Conservation (phyloP, 1,140 invertebrate species). For the Hydropsyche tenuis region DNA sequence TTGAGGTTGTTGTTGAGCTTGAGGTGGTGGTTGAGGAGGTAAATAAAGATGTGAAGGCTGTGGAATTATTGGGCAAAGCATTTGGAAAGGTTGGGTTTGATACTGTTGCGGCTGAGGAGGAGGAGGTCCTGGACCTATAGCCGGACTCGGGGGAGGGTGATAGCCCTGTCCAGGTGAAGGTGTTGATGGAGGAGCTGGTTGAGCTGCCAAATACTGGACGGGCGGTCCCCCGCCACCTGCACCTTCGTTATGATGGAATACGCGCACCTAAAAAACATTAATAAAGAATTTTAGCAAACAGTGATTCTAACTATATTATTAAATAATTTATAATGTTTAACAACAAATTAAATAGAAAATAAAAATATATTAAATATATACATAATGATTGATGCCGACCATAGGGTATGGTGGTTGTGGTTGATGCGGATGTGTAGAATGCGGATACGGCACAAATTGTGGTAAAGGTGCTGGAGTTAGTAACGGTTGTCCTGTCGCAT, state of each 20-base stretch:
- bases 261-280: constrained; percentile 54
- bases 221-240: constrained; percentile 49
- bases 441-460: constrained; percentile 67
- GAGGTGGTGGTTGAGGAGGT: constrained; percentile 46
- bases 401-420: constrained; percentile 58
- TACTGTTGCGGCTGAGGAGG: constrained; percentile 52
- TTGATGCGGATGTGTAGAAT: constrained; percentile 68
- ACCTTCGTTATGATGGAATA: constrained; percentile 54
- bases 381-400: constrained; percentile 54
- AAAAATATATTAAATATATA: constrained; percentile 33
- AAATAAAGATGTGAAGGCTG: constrained; percentile 37
- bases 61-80: constrained; percentile 46
- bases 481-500: constrained; percentile 84
- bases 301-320: not conserved
- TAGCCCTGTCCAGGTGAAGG: constrained; percentile 56
- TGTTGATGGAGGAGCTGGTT: constrained; percentile 56
- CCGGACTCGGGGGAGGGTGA: constrained; percentile 43
- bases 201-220: constrained; percentile 53
- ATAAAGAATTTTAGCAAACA: not conserved
- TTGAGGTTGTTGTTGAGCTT: constrained; percentile 41
- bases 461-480: constrained; percentile 75
- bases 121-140: constrained; percentile 54
- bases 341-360: not conserved
- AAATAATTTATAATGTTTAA: not conserved
- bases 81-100: constrained; percentile 53